These are phyloP conservation scores for Charaxes varanes DNA, from an alignment of 1,140 invertebrate genomes.

Conservation along the genomic window DNA sequence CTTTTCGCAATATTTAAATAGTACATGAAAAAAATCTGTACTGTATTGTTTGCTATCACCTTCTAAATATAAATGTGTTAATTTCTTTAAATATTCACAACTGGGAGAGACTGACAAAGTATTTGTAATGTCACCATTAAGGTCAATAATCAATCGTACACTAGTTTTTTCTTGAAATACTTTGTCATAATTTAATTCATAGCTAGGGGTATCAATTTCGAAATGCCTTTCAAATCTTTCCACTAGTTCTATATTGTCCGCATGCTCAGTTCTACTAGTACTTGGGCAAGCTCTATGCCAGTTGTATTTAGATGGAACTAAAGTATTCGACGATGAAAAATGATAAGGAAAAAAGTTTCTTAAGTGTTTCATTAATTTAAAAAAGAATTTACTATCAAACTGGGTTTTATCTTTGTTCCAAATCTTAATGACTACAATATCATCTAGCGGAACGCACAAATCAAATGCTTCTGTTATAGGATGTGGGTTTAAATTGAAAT, in stretches of 20 bases:
- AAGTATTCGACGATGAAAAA: slow-evolving; percentile 3
- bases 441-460: slow-evolving; percentile 11
- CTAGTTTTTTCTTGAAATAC: slow-evolving; percentile 25
- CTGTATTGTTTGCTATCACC: slow-evolving; percentile 31
- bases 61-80: slow-evolving; percentile 41
- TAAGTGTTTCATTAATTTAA: slow-evolving; percentile 20
- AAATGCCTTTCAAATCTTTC: slow-evolving; percentile 29
- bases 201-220: slow-evolving; percentile 20
- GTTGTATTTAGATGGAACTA: slow-evolving; percentile 17
- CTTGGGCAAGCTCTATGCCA: slow-evolving; percentile 23
- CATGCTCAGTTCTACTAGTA: slow-evolving; percentile 3
- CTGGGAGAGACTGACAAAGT: slow-evolving; percentile 22
- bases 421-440: slow-evolving; percentile 33
- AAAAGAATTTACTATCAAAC: slow-evolving; percentile 44
- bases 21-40: slow-evolving; percentile 39
- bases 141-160: slow-evolving; percentile 30
- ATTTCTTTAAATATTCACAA: slow-evolving; percentile 35
- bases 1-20: slow-evolving; percentile 36
- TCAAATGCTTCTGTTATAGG: slow-evolving; percentile 2
- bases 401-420: slow-evolving; percentile 32
- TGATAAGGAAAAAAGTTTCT: slow-evolving; percentile 21
- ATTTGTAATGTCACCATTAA: slow-evolving; percentile 16
- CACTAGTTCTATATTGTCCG: not conserved
- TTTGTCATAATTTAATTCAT: slow-evolving; percentile 33
- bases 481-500: slow-evolving; percentile 19